Conservation (phyloP, 2,113 vertebrate genomes). For the Budorcas taxicolor region DNA sequence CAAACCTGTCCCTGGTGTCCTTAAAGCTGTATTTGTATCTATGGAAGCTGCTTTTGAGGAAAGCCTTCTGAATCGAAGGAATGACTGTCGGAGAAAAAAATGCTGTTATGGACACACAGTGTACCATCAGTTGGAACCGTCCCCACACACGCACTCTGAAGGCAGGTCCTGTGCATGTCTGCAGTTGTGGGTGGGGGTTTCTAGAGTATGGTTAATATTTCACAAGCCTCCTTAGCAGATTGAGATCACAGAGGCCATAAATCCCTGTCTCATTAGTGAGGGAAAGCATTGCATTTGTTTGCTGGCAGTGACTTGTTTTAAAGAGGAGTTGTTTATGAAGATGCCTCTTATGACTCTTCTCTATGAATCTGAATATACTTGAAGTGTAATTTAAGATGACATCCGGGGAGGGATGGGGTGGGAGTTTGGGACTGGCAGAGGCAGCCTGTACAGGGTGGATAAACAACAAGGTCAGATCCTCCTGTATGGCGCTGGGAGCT, state of each 20-base stretch:
- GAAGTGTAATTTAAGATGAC: neutral
- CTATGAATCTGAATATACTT: neutral
- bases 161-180: neutral
- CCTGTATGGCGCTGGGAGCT: neutral
- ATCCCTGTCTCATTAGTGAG: neutral
- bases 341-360: neutral
- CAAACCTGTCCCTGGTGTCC: neutral
- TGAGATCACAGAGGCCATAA: neutral
- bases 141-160: neutral
- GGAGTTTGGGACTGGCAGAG: neutral
- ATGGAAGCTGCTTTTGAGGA: neutral
- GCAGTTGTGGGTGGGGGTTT: neutral
- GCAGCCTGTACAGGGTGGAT: neutral
- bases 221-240: slow-evolving; percentile 24
- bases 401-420: neutral
- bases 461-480: neutral
- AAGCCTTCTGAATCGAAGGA: neutral
- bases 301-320: neutral
- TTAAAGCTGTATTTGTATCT: neutral
- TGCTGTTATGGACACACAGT: neutral
- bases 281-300: neutral
- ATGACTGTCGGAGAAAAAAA: neutral
- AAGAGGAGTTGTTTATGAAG: slow-evolving; percentile 1
- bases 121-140: neutral
- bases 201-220: slow-evolving; percentile 23